phyloP scores from a whole-genome alignment of 2,888 invertebrate genomes.

The Cheilosia vulpina region DNA sequence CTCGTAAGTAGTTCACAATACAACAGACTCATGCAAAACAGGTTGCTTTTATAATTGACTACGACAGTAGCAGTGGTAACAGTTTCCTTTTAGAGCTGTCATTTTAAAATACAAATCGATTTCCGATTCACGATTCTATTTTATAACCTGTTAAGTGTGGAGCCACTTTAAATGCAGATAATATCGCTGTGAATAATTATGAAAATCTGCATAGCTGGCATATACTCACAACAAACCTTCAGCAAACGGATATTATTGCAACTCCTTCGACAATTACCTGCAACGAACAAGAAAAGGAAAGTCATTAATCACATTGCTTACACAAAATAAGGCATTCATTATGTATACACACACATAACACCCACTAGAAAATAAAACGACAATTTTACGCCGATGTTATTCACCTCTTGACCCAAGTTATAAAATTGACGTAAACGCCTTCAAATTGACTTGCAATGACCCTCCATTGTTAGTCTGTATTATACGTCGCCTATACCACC shows the following conservation, averaged over 20 bases:
- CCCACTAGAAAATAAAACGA: background rate
- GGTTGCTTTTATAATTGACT: background rate
- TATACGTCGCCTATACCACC: background rate
- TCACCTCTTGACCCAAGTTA: constrained; percentile 50
- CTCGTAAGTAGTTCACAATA: background rate
- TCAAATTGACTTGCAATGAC: constrained; percentile 42
- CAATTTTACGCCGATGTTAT: constrained; percentile 23
- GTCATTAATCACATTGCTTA: constrained; percentile 8
- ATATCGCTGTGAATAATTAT: background rate
- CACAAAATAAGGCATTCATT: background rate
- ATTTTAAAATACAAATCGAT: constrained; percentile 18
- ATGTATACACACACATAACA: background rate
- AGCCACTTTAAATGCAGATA: background rate
- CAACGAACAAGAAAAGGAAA: constrained; percentile 20
- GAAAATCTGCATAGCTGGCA: background rate
- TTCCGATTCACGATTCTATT: background rate
- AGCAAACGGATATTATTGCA: background rate
- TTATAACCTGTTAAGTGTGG: constrained; percentile 4
- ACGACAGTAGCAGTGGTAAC: background rate
- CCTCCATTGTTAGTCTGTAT: constrained; percentile 6
- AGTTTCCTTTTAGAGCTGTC: background rate
- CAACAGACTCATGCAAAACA: background rate
- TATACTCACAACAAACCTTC: too few relatives aligned
- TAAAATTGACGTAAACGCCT: constrained; percentile 55
- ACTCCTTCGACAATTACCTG: constrained; percentile 34